phyloP scores from a whole-genome alignment of 2,797 vertebrate genomes.

The Varecia variegata region DNA sequence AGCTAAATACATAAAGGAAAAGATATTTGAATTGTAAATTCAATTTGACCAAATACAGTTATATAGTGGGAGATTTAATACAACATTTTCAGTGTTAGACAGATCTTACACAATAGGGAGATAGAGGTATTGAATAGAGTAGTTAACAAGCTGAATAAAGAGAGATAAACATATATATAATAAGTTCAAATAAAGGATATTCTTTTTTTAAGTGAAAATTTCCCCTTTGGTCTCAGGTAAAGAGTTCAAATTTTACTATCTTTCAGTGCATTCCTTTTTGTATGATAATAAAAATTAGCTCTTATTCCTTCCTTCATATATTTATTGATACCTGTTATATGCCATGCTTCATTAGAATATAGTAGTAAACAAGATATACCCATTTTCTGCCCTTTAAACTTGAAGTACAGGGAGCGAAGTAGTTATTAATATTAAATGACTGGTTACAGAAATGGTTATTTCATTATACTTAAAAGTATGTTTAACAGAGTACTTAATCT shows the following conservation, averaged over 20 bases:
- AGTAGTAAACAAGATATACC: background rate
- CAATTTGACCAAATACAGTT: background rate
- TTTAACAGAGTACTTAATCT: background rate
- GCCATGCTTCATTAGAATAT: background rate
- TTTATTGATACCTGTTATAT: background rate
- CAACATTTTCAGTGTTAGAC: background rate
- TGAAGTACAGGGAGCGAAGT: background rate
- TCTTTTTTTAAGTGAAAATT: background rate
- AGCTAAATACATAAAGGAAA: background rate
- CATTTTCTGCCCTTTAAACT: background rate
- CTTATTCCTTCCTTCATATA: background rate
- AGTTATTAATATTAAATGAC: slow-evolving; percentile 1
- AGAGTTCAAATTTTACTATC: background rate
- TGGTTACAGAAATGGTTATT: background rate
- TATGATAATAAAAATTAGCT: background rate
- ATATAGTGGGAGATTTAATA: background rate
- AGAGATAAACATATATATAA: background rate
- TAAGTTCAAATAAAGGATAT: background rate
- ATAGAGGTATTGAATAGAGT: background rate
- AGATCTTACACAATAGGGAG: background rate
- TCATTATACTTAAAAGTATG: background rate
- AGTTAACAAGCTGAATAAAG: background rate
- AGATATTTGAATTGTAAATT: background rate
- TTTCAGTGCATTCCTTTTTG: background rate
- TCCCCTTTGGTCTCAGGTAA: background rate